These are phyloP conservation scores for Rhagoletis pomonella DNA, from an alignment of 1,140 invertebrate genomes.

Conservation along the genomic window DNA sequence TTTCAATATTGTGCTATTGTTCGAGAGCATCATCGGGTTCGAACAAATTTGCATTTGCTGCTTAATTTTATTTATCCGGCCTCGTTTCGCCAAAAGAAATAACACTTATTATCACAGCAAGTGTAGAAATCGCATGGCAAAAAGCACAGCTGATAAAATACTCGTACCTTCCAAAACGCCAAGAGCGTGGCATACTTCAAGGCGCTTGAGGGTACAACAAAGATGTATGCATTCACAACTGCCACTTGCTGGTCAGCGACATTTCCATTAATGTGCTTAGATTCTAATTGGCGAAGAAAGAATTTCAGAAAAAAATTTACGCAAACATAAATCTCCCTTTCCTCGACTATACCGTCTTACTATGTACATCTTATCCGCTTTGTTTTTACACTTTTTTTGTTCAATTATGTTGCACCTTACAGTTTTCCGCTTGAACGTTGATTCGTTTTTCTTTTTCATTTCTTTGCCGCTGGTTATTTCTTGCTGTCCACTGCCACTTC, in stretches of 20 bases:
- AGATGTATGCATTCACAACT: background rate
- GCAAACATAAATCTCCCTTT: background rate
- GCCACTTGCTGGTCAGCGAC: background rate
- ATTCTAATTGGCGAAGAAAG: conserved; percentile 36
- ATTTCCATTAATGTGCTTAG: conserved; percentile 20
- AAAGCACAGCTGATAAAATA: background rate
- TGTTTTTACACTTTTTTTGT: background rate
- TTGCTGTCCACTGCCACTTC: conserved; percentile 55
- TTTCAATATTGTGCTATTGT: no score
- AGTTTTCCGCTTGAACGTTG: background rate
- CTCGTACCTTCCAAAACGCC: background rate
- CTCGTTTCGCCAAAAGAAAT: no score
- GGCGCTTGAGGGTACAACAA: background rate
- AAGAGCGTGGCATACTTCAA: background rate
- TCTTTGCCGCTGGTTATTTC: background rate
- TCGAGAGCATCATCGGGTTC: no score
- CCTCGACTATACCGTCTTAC: background rate
- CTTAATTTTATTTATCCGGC: no score
- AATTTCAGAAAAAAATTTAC: conserved; percentile 33
- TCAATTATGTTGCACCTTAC: background rate
- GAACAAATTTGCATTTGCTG: no score
- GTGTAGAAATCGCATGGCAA: no score
- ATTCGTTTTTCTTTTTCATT: background rate
- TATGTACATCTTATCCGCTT: background rate
- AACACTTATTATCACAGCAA: no score